Evolutionary conservation across 2,888 invertebrate species (phyloP).

Genomic region (Sinotaia quadrata): DNA sequence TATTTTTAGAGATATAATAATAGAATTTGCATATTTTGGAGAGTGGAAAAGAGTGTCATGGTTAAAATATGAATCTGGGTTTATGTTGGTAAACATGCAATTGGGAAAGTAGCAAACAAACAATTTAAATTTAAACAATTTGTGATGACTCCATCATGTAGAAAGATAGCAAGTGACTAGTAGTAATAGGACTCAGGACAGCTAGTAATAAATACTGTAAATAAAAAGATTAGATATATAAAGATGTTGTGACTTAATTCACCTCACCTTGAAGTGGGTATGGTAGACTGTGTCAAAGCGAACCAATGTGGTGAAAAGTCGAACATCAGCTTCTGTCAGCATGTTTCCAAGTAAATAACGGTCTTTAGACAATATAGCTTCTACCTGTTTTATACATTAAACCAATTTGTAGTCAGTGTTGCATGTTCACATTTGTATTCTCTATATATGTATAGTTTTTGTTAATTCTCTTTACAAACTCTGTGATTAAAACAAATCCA

Average conservation of each 20-base stretch:
- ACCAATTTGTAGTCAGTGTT: no score
- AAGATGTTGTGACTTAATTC: no score
- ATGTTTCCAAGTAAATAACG: conserved; percentile 59
- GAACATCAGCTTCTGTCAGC: conserved; percentile 69
- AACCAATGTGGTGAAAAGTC: conserved; percentile 64
- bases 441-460: no score
- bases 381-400: conserved; percentile 47
- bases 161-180: no score
- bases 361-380: conserved; percentile 56
- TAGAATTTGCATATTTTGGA: no score
- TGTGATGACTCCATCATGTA: no score
- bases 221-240: no score
- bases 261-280: conserved; percentile 65
- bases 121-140: not conserved
- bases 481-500: not conserved
- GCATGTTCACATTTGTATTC: no score
- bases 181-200: no score
- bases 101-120: not conserved
- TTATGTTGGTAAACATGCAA: not conserved
- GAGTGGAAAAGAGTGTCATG: no score
- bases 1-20: no score
- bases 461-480: not conserved
- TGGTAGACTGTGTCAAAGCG: conserved; percentile 68
- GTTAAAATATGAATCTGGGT: not conserved
- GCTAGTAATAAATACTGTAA: no score